These are phyloP conservation scores for Coreoperca whiteheadi DNA, from an alignment of 2,113 vertebrate species.

Conservation along the genomic window DNA sequence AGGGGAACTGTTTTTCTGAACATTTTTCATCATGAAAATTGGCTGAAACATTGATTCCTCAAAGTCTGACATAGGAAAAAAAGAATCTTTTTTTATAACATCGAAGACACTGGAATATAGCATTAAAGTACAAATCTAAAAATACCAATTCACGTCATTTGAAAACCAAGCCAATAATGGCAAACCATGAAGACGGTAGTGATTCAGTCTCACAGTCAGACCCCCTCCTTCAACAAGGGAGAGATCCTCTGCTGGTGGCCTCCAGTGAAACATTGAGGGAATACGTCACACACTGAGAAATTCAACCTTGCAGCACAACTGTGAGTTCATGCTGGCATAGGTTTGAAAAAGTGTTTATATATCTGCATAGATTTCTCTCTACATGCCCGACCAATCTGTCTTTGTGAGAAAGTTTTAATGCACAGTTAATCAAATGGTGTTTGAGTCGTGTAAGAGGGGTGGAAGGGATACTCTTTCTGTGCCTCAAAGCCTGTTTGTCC, in stretches of 20 bases:
- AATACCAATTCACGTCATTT: background rate
- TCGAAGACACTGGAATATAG: background rate
- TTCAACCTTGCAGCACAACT: constrained; percentile 31
- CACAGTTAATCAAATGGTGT: constrained; percentile 19
- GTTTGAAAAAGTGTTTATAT: constrained; percentile 37
- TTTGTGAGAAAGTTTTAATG: constrained; percentile 48
- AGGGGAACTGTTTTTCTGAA: background rate
- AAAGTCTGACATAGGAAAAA: background rate
- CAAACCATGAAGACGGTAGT: constrained; percentile 30
- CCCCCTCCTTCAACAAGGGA: constrained; percentile 16
- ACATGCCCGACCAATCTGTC: background rate
- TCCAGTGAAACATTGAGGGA: constrained; percentile 37
- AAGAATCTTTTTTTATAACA: background rate
- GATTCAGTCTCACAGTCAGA: constrained; percentile 66
- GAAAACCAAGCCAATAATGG: constrained; percentile 25
- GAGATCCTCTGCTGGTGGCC: constrained; percentile 26
- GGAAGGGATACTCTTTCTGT: constrained; percentile 17
- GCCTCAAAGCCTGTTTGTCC: constrained; percentile 21
- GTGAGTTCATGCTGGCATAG: constrained; percentile 54
- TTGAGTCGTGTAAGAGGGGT: background rate
- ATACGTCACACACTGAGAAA: constrained; percentile 54
- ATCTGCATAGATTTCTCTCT: constrained; percentile 26
- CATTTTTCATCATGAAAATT: background rate
- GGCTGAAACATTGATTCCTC: background rate
- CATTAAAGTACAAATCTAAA: background rate